Evolutionary conservation across 2,888 invertebrate genomes (phyloP).

Genomic region (Parnassius apollo): DNA sequence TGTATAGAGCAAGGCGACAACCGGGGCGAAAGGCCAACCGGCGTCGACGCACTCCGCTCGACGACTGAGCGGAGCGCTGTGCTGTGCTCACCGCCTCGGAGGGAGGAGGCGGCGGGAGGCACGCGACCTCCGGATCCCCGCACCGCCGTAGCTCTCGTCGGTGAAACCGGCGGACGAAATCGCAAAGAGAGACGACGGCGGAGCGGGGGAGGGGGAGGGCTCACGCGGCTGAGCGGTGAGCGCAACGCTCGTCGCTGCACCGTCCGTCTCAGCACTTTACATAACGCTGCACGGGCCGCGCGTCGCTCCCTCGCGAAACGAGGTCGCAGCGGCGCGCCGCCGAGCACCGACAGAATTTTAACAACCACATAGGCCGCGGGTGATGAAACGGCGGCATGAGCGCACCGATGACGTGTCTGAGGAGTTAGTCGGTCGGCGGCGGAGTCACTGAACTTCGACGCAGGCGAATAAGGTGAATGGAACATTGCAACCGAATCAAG

Average conservation of each 20-base stretch:
- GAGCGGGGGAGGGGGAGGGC: conserved; percentile 45
- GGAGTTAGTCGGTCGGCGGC: conserved; percentile 66
- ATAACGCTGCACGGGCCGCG: conserved; percentile 55
- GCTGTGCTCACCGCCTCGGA: conserved; percentile 47
- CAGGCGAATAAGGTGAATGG: conserved; percentile 77
- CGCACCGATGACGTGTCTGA: conserved; percentile 68
- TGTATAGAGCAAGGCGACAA: conserved; percentile 33
- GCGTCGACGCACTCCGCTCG: conserved; percentile 73
- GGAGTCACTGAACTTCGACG: conserved; percentile 77
- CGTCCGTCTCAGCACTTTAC: conserved; percentile 62
- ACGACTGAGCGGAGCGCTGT: conserved; percentile 67
- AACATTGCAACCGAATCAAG: conserved; percentile 72
- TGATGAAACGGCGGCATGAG: conserved; percentile 71
- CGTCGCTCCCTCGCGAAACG: conserved; percentile 54
- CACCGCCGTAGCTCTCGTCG: conserved; percentile 52
- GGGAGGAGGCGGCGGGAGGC: conserved; percentile 65
- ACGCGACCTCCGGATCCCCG: conserved; percentile 71
- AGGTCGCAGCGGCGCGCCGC: conserved; percentile 60
- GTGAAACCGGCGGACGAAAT: conserved; percentile 46
- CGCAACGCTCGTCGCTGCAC: conserved; percentile 75
- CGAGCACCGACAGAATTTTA: conserved; percentile 70
- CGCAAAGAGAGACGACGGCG: conserved; percentile 42
- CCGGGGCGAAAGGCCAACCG: conserved; percentile 48
- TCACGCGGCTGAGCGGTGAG: conserved; percentile 62
- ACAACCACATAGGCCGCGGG: conserved; percentile 57